These are phyloP conservation scores for Coecobrya sp. DNA, from an alignment of 2,888 invertebrate genomes.

Conservation along the genomic window DNA sequence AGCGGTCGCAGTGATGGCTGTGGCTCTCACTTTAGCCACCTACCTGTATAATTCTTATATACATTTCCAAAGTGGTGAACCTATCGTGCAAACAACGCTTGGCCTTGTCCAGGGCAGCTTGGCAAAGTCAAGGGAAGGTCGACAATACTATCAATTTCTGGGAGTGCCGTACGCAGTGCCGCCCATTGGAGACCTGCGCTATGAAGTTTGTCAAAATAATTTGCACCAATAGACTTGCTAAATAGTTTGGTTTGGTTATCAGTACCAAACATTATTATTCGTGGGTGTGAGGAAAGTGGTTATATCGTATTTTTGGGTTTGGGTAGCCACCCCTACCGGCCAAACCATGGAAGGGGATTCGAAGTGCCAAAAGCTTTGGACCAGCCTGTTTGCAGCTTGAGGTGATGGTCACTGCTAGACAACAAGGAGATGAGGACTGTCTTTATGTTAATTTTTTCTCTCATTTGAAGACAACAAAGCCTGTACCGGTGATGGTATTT, in stretches of 20 bases:
- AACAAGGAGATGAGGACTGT: slow-evolving; percentile 74
- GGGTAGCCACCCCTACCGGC: slow-evolving; percentile 78
- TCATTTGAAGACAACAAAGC: slow-evolving; percentile 8
- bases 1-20: slow-evolving; percentile 72
- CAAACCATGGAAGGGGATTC: slow-evolving; percentile 79
- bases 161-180: slow-evolving; percentile 74
- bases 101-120: slow-evolving; percentile 67
- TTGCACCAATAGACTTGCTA: background rate
- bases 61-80: slow-evolving; percentile 57
- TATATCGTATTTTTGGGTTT: background rate
- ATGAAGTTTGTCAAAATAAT: slow-evolving; percentile 60
- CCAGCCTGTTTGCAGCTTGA: slow-evolving; percentile 81
- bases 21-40: slow-evolving; percentile 68
- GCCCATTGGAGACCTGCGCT: slow-evolving; percentile 70
- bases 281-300: background rate
- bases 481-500: slow-evolving; percentile 53
- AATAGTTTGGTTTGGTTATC: background rate
- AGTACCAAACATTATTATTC: background rate
- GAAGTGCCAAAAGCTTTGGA: slow-evolving; percentile 77
- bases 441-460: slow-evolving; percentile 68
- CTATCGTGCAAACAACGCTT: slow-evolving; percentile 60
- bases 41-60: slow-evolving; percentile 72
- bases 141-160: slow-evolving; percentile 68
- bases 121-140: slow-evolving; percentile 70
- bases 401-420: slow-evolving; percentile 71